Base-by-base conservation (phyloP, 2,888 invertebrate genomes). In the Mechanitis mazaeus region DNA sequence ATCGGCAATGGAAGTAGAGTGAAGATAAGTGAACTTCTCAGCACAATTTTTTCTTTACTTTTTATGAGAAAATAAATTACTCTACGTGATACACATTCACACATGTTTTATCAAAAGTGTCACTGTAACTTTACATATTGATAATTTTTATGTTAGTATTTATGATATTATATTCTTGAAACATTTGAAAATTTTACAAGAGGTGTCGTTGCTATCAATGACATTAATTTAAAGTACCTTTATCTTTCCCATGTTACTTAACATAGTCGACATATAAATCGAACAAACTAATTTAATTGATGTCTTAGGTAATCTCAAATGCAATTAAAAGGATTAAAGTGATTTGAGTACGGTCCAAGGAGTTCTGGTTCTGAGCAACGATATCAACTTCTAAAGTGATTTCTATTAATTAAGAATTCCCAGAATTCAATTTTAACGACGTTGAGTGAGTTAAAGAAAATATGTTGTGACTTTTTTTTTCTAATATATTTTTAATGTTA, bases 201-300 rank as follows among this genome's bases (percentile, higher is more conserved):
- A 73, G 74, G 74, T 72, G 71, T 73, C 70, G 60, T 63, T 61
- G 65, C 63, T 78, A 77, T 80, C 78, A 66, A 67, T 60, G 68
- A 73, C 76, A 77, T 82, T 81, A 78, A 81, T 78, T 81, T 78
- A 79, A 82, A 72, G 73, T 73, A 72, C 71, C 66, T 76, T 78
- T 84, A 84, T 84, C 83, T 65, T 68, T 67, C 68, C 75, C 75
- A 77, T 74, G 74, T 78, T 80, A 80, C 79, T 81, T 79, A 79
- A 81, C 76, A 77, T 71, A 67, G 75, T 76, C 77, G 78, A 77
- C 77, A 78, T 72, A 78, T 81, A 83, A 81, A 84, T 84, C 80
- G 77, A 77, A 81, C 77, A 78, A 76, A 72, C 76, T 77, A 70
- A 70, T 83, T 84, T 84, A 82, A 85, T 84, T 83, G 79, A 81